Evolutionary conservation across 2,797 vertebrate genomes (phyloP), one percentile per base, ranked within the genome.

Genomic region (Chelon auratus): DNA sequence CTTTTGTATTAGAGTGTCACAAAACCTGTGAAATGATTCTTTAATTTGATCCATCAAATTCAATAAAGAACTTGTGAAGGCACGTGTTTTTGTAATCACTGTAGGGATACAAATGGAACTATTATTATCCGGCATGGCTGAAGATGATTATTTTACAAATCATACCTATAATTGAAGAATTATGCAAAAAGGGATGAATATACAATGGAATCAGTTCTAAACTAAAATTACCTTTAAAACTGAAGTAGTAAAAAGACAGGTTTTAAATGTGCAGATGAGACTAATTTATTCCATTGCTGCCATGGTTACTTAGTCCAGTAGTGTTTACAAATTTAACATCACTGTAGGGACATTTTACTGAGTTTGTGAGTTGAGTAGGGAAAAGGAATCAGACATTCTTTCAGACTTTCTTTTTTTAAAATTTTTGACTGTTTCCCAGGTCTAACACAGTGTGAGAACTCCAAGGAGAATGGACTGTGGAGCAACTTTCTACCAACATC

Each of bases 351-450:
- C 18, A 37, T 66, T 10, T 57, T 54, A 74, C 42, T 40, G 42
- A 40, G 52, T 75, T 57, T 59, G 62, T 3, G 45, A 39, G 47
- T 67, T 74, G 54, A 75, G 6, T 5, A 17, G 20, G 15, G 52
- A 30, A 36, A 59, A 14, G 5, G 4, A 61, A 42, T 2, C 15
- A 54, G 4, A 18, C 9, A 1, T 33, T 33, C 8, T 22, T 33
- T 33, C 8, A 33, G 30, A 1, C 0, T 33, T 8, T 33, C 8
- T 33, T 2, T 40, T 11, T 33, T 33, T 33, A n/a, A 12, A 40
- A 40, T 40, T 40, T 40, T 40, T 70, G 43, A 73, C 45, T 73
- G 51, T 70, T 62, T 80, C 37, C 64, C 47, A 76, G 55, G 22
- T 33, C 53, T n/a, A 47, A 60, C 52, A 66, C 50, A 50, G 39